These are phyloP conservation scores for Chiloscyllium plagiosum DNA, from an alignment of 2,113 vertebrate species.

Conservation along the genomic window DNA sequence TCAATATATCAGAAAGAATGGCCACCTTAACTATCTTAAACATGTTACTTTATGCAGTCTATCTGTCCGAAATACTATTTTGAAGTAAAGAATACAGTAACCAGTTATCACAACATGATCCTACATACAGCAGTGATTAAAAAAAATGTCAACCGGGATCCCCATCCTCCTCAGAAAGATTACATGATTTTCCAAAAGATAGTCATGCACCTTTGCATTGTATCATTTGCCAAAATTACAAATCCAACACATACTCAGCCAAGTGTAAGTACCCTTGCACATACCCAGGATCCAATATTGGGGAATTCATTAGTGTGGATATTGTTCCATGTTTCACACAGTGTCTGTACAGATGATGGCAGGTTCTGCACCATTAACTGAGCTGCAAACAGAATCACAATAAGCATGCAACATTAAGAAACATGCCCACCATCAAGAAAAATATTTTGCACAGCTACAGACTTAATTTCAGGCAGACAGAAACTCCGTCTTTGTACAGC, in stretches of 20 bases:
- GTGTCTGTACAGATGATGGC: conserved; percentile 76
- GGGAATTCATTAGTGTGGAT: conserved; percentile 96
- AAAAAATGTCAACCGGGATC: not conserved
- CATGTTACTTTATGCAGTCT: not conserved
- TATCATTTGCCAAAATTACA: not conserved
- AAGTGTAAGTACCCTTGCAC: conserved; percentile 42
- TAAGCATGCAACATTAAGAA: not conserved
- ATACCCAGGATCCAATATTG: conserved; percentile 94
- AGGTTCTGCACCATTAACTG: conserved; percentile 82
- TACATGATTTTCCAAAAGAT: not conserved
- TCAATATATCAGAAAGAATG: not conserved
- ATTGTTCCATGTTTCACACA: conserved; percentile 91
- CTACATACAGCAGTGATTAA: not conserved
- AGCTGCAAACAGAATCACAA: conserved; percentile 55
- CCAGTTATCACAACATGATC: not conserved
- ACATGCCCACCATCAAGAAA: not conserved
- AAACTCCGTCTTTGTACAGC: not conserved
- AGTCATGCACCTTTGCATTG: not conserved
- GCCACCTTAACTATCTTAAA: not conserved
- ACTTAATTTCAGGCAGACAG: not conserved
- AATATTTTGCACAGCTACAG: not conserved
- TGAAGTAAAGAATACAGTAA: not conserved
- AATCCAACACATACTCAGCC: not conserved
- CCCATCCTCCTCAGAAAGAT: not conserved
- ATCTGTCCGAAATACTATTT: not conserved